Conservation (phyloP, 2,888 invertebrate genomes). For the Chrysomela aeneicollis region DNA sequence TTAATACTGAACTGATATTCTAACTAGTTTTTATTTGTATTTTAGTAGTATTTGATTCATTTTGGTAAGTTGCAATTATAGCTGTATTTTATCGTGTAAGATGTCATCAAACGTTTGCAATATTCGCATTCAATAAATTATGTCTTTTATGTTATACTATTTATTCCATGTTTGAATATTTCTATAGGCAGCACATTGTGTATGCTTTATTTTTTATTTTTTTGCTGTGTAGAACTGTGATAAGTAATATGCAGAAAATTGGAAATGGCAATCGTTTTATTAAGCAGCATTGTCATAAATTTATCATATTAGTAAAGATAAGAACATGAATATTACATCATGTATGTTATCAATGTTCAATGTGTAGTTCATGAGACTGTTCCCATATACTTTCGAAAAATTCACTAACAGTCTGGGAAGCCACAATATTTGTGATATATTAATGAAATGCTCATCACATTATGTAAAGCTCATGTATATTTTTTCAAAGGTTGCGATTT, state of each 20-base stretch:
- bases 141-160: constrained; percentile 8
- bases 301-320: not conserved
- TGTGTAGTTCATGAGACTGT: constrained; percentile 35
- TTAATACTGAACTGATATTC: constrained; percentile 32
- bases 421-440: constrained; percentile 57
- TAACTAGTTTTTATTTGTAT: constrained; percentile 15
- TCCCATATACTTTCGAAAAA: not conserved
- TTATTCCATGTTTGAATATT: constrained; percentile 20
- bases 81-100: constrained; percentile 10
- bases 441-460: constrained; percentile 59
- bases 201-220: constrained; percentile 12
- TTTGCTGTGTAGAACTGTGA: constrained; percentile 58
- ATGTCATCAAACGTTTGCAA: not conserved
- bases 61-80: constrained; percentile 4
- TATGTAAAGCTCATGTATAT: constrained; percentile 49
- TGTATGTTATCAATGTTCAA: constrained; percentile 8
- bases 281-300: not conserved
- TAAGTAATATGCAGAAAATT: constrained; percentile 42
- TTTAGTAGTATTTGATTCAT: constrained; percentile 17
- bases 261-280: constrained; percentile 27
- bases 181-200: constrained; percentile 11
- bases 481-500: constrained; percentile 28
- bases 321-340: not conserved
- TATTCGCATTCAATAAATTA: not conserved
- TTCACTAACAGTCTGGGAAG: constrained; percentile 44